These are phyloP conservation scores for Nasonia oneida DNA, from an alignment of 2,888 invertebrate genomes.

Conservation along the genomic window DNA sequence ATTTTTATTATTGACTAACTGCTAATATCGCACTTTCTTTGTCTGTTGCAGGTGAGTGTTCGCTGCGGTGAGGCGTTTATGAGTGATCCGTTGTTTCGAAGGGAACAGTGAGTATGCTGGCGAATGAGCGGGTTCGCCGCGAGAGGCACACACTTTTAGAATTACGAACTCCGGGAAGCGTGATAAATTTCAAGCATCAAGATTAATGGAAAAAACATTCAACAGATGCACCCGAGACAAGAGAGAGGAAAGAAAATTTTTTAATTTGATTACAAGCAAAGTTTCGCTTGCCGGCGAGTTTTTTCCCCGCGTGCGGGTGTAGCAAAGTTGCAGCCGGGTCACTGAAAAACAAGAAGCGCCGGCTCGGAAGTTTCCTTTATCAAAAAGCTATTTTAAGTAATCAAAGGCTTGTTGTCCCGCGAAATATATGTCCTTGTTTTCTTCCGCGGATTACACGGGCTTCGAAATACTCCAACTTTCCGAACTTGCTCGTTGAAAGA, in stretches of 20 bases:
- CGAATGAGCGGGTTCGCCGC: no score
- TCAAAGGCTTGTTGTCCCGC: not conserved
- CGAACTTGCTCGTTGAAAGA: not conserved
- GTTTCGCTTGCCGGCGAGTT: not conserved
- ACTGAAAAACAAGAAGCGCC: not conserved
- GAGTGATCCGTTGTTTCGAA: not conserved
- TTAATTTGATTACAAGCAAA: constrained; percentile 4
- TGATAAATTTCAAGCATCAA: not conserved
- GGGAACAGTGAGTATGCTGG: not conserved
- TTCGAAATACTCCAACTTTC: not conserved
- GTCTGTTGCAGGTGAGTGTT: constrained; percentile 1
- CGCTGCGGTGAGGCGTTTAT: not conserved
- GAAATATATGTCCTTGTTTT: constrained; percentile 14
- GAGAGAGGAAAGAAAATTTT: not conserved
- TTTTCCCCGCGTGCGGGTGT: not conserved
- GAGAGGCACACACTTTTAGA: not conserved
- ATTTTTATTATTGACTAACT: not conserved
- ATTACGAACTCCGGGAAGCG: not conserved
- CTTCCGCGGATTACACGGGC: not conserved
- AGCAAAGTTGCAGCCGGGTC: not conserved
- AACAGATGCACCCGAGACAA: not conserved
- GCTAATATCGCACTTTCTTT: not conserved
- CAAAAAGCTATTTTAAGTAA: constrained; percentile 14
- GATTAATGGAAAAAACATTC: not conserved
- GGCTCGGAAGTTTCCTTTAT: not conserved